Evolutionary conservation across 1,140 invertebrate species (phyloP), one percentile per base, ranked within the genome.

Genomic region (Zaprionus davidi): DNA sequence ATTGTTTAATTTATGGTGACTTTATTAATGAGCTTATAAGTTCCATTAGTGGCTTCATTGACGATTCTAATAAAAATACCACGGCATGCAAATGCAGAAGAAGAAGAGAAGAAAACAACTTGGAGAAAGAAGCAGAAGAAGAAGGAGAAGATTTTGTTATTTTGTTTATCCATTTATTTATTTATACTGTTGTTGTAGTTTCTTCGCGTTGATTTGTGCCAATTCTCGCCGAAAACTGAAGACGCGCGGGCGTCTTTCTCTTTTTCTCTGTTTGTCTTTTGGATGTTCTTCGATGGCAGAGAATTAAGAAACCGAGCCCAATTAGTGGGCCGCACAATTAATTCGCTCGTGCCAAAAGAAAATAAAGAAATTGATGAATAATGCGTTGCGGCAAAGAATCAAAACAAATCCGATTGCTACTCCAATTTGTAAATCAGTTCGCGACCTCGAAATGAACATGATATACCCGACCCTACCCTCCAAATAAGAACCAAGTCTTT

Each of bases 371-470:
- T 51, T 51, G n/a, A 49, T 20, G 44, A 49, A 49, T 17, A 49
- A 49, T 17, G 11, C 9, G 20, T 12, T 20, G 20, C 17, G 46
- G 46, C 46, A 24, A 12, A 51, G 46, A 51, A 51, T 51, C 46
- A 51, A 51, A 51, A 51, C 46, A 51, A 22, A 51, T 51, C 11
- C 20, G 46, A 51, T 51, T 51, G 11, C 20, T 51, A 51, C 46
- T 51, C 46, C 46, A 51, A 51, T 51, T 51, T 51, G 46, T 51
- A 51, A 51, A 51, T 51, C 20, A 51, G 20, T 51, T 51, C 13
- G 46, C 46, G 20, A 51, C 46, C 46, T 24, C 46, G 46, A 51
- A 51, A 51, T 51, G 11, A 51, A 13, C 11, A 51, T 24, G 46
- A 51, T 17, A 51, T 24, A 22, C 15, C 41, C 41, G 9, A 17